Evolutionary conservation across 2,797 vertebrate genomes (phyloP), one percentile per base, ranked within the genome.

Genomic region (Pangasius krempfi): DNA sequence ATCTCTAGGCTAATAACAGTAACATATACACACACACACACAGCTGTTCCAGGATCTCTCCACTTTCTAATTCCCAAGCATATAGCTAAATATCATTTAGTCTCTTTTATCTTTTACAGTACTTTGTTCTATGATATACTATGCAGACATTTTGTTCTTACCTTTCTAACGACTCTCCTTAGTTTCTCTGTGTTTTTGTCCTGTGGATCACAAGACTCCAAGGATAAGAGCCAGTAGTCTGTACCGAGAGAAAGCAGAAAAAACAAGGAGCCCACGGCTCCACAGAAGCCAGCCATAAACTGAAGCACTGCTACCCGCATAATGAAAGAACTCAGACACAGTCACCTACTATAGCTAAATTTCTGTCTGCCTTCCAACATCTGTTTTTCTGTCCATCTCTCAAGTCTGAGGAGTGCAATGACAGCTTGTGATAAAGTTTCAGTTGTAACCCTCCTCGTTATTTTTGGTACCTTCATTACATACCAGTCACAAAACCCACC

Each of bases 181-280:
- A 37, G 47, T 58, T 62, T 86, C 33, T 33, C 85, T 56, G 30
- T 44, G n/a, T 62, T 87, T 25, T 83, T 47, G 58, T 72, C 76
- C 64, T n/a, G 75, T 18, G 75, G 47, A 40, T 54, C 94, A 92
- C 97, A 97, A 20, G 87, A 95, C 95, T 97, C 97, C 0, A 95
- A 96, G 4, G 93, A 97, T 87, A 98, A 96, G 91, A 98, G 97
- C 98, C 98, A 98, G 92, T 98, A 98, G 93, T 98, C 97, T 0
- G 97, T 97, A 90, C 97, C 97, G 70, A 97, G 97, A 54, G 96
- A 96, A 82, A 98, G 93, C 92, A 98, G 92, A 92, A 96, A 96
- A 85, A 96, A 93, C 84, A 98, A 93, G 90, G 95, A 94, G 0
- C 97, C 97, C 0, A 96, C 80, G 18, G 96, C 96, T 22, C 97